phyloP scores from a whole-genome alignment of 2,113 vertebrate species.

The Laticauda laticaudata region DNA sequence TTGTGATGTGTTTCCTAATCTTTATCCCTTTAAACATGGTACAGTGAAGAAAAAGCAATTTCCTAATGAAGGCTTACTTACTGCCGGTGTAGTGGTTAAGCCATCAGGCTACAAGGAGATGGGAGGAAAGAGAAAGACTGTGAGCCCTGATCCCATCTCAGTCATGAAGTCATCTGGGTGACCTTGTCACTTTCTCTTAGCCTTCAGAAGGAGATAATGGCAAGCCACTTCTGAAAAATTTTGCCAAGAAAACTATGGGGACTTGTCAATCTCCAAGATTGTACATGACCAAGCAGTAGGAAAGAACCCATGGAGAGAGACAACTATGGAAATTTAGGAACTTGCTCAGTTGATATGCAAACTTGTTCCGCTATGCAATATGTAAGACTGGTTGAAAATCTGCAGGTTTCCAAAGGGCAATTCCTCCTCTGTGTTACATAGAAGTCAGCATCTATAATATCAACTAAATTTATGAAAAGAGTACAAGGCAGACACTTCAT shows the following conservation, averaged over 20 bases:
- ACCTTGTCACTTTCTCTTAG: neutral
- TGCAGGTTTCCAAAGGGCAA: neutral
- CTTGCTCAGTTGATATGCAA: neutral
- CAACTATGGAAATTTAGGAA: neutral
- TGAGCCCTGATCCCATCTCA: neutral
- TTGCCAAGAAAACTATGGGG: neutral
- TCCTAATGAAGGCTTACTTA: neutral
- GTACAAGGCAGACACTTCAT: neutral
- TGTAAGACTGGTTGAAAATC: neutral
- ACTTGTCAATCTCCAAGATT: neutral
- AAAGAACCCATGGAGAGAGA: neutral
- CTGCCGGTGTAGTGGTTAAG: neutral
- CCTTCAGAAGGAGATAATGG: neutral
- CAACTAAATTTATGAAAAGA: neutral
- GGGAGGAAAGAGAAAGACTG: neutral
- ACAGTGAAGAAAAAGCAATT: neutral
- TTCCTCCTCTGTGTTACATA: neutral
- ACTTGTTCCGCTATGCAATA: neutral
- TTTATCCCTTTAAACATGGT: neutral
- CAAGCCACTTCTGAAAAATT: neutral
- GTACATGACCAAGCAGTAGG: neutral
- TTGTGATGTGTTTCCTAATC: neutral
- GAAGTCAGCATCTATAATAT: neutral
- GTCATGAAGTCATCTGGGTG: neutral
- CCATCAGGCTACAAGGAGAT: neutral